Percentiles rank a stretch among this genome's conserved stretches.
These are phyloP conservation scores for Poeciliopsis paucimaculata DNA, from an alignment of 2,797 vertebrate genomes.

Conservation along the genomic window DNA sequence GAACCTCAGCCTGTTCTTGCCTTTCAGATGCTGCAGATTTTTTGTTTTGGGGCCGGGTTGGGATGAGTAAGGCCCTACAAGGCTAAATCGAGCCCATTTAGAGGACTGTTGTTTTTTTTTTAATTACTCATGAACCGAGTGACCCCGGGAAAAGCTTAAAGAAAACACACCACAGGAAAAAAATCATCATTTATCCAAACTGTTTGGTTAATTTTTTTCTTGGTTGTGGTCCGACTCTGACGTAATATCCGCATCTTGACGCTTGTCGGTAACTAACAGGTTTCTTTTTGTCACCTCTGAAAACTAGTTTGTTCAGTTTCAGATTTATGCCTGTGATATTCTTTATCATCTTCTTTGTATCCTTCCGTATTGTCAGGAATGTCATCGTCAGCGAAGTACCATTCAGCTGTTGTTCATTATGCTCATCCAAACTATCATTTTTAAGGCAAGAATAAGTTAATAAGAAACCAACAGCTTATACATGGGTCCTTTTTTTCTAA, in stretches of 20 bases:
- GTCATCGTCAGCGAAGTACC: neutral
- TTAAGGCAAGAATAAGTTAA: neutral
- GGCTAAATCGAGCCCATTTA: neutral
- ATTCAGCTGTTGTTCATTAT: neutral
- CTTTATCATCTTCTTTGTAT: neutral
- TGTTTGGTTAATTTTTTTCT: no score
- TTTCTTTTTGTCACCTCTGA: neutral
- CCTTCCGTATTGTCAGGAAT: neutral
- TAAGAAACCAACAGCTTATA: neutral
- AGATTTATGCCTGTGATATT: neutral
- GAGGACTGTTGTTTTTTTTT: neutral
- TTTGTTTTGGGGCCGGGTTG: neutral
- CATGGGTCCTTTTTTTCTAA: neutral
- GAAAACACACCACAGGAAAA: no score
- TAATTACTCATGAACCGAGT: neutral
- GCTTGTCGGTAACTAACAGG: neutral
- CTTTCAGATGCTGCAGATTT: conserved; percentile 21
- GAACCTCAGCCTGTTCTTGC: conserved; percentile 23
- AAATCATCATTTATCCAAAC: no score
- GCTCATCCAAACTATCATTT: neutral
- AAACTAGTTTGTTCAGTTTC: conserved; percentile 9
- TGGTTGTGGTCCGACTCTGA: neutral
- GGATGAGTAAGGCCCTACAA: neutral
- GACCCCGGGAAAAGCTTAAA: neutral
- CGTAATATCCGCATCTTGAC: conserved; percentile 18